A percentile compares a stretch with the other conserved stretches of the same genome.
These are phyloP conservation scores for Petrocephalus microphthalmus DNA, from an alignment of 2,113 vertebrate species.

Conservation along the genomic window DNA sequence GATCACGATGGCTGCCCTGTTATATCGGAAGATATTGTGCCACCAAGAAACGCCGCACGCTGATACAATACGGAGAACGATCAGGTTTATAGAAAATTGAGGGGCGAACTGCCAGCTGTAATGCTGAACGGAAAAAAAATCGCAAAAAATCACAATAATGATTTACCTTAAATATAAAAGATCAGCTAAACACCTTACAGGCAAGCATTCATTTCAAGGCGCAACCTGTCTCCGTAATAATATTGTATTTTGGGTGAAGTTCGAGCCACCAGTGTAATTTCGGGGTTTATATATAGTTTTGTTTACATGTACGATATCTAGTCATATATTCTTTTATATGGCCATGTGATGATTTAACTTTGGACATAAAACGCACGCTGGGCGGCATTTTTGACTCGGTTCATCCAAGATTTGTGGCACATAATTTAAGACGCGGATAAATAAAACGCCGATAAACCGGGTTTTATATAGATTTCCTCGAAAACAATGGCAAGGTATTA, in stretches of 20 bases:
- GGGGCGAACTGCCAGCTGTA: background rate
- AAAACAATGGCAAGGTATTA: background rate
- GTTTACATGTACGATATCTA: background rate
- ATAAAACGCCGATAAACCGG: background rate
- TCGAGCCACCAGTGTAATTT: background rate
- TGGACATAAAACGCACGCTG: background rate
- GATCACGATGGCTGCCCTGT: background rate
- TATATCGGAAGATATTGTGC: background rate
- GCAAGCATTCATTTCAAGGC: constrained; percentile 16
- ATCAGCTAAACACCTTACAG: background rate
- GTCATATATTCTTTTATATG: background rate
- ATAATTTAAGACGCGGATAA: background rate
- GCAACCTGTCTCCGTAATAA: constrained; percentile 18
- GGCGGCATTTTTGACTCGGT: background rate
- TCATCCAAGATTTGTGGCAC: background rate
- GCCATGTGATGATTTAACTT: background rate
- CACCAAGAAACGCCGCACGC: background rate
- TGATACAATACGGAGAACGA: background rate
- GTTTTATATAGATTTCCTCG: background rate
- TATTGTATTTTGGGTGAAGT: background rate
- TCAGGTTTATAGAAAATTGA: background rate
- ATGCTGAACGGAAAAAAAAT: constrained; percentile 3
- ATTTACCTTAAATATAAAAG: background rate
- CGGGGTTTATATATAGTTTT: background rate
- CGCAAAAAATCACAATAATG: background rate